Conservation (phyloP, 1,140 invertebrate genomes). For the Caenorhabditis inopinata region DNA sequence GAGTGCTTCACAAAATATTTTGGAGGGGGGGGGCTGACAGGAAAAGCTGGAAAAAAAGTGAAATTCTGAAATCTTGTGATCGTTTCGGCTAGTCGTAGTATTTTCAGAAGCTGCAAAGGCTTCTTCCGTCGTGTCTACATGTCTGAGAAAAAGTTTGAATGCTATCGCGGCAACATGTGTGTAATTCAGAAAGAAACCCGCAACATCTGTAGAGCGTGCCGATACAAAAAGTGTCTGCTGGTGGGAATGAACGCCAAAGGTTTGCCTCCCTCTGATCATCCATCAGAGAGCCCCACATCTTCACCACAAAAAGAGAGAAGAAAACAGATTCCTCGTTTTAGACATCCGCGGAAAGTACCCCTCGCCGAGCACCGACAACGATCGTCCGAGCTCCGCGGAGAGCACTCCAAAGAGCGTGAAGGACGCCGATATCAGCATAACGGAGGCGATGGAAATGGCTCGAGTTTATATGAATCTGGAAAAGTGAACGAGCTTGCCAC, state of each 20-base stretch:
- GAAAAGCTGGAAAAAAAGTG: no score
- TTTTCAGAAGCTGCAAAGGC: slow-evolving; percentile 15
- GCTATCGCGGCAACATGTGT: slow-evolving; percentile 30
- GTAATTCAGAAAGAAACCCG: slow-evolving; percentile 35
- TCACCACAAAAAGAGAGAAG: no score
- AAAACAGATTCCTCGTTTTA: not conserved
- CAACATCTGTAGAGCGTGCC: slow-evolving; percentile 35
- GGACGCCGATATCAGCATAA: not conserved
- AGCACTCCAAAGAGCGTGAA: slow-evolving; percentile 11
- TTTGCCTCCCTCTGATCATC: not conserved
- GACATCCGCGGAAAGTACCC: slow-evolving; percentile 18
- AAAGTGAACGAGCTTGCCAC: not conserved
- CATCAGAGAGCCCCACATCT: not conserved
- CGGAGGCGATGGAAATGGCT: slow-evolving; percentile 21
- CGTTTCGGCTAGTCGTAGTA: no score
- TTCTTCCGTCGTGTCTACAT: slow-evolving; percentile 15
- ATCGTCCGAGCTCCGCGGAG: slow-evolving; percentile 5
- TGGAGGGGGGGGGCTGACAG: no score
- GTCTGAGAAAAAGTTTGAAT: slow-evolving; percentile 17
- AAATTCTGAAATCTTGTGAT: no score
- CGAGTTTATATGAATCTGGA: slow-evolving; percentile 22
- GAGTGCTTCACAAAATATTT: no score
- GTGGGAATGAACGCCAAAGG: slow-evolving; percentile 37
- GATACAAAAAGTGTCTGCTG: slow-evolving; percentile 38
- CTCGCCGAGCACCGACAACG: not conserved